A percentile compares a stretch with the other conserved stretches of the same genome.
Conservation (phyloP, 2,888 invertebrate species). For the Eupithecia subumbrata region DNA sequence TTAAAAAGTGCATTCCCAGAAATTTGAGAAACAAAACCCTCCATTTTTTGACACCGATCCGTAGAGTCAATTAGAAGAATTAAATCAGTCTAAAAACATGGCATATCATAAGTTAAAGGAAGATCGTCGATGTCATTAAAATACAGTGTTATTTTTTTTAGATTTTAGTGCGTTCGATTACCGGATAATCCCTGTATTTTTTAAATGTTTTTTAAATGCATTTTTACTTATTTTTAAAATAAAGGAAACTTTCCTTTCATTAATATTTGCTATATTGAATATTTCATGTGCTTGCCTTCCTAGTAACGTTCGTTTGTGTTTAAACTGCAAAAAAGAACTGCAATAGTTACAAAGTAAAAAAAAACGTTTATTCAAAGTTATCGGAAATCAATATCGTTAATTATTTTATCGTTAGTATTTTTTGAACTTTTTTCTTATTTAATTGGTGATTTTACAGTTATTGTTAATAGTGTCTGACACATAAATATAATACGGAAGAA, state of each 20-base stretch:
- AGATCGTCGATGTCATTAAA: too few species aligned
- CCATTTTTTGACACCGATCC: not conserved
- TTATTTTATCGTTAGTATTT: not conserved
- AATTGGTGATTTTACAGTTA: not conserved
- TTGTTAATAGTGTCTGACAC: constrained; percentile 6
- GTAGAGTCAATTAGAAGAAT: not conserved
- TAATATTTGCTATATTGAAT: not conserved
- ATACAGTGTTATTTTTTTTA: not conserved
- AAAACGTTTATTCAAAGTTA: not conserved
- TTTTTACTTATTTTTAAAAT: not conserved
- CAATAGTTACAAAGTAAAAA: not conserved
- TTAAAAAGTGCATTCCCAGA: too few species aligned
- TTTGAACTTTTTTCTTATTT: not conserved
- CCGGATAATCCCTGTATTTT: not conserved
- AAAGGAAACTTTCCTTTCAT: not conserved
- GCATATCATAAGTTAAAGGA: not conserved
- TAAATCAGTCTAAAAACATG: not conserved
- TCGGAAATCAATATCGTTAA: not conserved
- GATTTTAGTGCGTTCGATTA: not conserved
- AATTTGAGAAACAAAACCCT: not conserved
- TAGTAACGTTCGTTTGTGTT: not conserved
- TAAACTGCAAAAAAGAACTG: constrained; percentile 10
- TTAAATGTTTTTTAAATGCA: not conserved
- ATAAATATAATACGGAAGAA: constrained; percentile 28
- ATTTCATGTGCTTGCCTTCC: not conserved